phyloP scores from a whole-genome alignment of 92 coral and sea anemone genomes.

The Isaurus tuberculatus region DNA sequence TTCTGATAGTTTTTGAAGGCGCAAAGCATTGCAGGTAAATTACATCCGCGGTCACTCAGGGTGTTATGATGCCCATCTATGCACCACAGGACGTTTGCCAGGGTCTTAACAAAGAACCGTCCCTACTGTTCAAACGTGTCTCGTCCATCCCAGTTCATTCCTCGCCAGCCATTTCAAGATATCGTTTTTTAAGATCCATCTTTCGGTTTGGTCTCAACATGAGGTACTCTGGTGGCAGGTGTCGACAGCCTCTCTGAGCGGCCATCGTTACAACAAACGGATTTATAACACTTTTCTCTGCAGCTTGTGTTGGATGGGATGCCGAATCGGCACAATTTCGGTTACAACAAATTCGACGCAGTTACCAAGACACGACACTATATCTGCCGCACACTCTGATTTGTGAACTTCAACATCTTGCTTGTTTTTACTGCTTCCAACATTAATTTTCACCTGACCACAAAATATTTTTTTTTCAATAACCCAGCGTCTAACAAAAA shows the following conservation, averaged over 20 bases:
- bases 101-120: conserved; percentile 28
- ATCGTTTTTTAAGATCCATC: conserved; percentile 62
- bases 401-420: conserved; percentile 44
- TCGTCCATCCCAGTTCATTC: conserved; percentile 67
- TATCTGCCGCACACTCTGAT: conserved; percentile 22
- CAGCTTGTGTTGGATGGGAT: not conserved
- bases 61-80: conserved; percentile 42
- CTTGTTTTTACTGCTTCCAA: conserved; percentile 36
- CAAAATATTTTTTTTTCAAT: not conserved
- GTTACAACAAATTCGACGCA: conserved; percentile 27
- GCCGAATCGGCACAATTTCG: not conserved
- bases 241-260: conserved; percentile 36
- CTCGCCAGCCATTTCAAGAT: conserved; percentile 68
- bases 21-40: conserved; percentile 3
- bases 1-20: conserved; percentile 30
- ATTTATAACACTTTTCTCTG: not conserved
- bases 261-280: conserved; percentile 49
- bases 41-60: conserved; percentile 41
- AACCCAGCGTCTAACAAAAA: not conserved
- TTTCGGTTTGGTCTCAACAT: conserved; percentile 43
- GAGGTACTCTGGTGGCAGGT: conserved; percentile 34
- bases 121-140: conserved; percentile 41
- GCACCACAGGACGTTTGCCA: conserved; percentile 40
- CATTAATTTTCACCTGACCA: conserved; percentile 40
- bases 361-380: conserved; percentile 41